phyloP scores from a whole-genome alignment of 2,888 invertebrate genomes.

The Gryllus longicercus region DNA sequence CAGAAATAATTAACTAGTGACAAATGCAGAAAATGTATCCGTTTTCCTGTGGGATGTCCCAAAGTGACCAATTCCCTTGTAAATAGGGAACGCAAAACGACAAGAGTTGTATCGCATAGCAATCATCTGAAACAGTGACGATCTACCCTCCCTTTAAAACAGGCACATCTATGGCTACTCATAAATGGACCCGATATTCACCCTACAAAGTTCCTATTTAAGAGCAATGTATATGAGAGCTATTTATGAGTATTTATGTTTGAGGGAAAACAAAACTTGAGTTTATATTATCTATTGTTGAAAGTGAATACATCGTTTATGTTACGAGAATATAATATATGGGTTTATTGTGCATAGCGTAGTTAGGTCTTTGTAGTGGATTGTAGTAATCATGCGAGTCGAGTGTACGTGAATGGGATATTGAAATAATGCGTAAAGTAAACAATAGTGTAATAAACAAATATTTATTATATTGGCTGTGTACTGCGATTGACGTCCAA shows the following conservation, averaged over 20 bases:
- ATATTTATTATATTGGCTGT: too few species aligned
- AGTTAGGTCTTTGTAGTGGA: too few species aligned
- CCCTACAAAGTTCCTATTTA: neutral
- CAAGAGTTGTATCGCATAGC: neutral
- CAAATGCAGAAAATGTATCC: too few species aligned
- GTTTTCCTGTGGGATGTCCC: too few species aligned
- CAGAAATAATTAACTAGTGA: too few species aligned
- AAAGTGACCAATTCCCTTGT: too few species aligned
- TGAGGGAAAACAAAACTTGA: neutral
- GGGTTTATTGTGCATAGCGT: neutral
- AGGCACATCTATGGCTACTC: neutral
- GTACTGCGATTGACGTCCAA: too few species aligned
- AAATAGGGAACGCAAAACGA: neutral
- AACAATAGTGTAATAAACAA: too few species aligned
- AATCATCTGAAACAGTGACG: neutral
- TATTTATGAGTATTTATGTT: neutral
- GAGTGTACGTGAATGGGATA: too few species aligned
- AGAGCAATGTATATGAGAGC: neutral
- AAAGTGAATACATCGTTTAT: neutral
- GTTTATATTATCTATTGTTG: neutral
- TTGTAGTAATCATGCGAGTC: too few species aligned
- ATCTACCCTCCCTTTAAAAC: neutral
- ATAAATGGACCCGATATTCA: neutral
- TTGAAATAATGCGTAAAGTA: too few species aligned
- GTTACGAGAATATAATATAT: neutral